These are phyloP conservation scores for Meloe dianella DNA, from an alignment of 2,888 invertebrate species.

Conservation along the genomic window DNA sequence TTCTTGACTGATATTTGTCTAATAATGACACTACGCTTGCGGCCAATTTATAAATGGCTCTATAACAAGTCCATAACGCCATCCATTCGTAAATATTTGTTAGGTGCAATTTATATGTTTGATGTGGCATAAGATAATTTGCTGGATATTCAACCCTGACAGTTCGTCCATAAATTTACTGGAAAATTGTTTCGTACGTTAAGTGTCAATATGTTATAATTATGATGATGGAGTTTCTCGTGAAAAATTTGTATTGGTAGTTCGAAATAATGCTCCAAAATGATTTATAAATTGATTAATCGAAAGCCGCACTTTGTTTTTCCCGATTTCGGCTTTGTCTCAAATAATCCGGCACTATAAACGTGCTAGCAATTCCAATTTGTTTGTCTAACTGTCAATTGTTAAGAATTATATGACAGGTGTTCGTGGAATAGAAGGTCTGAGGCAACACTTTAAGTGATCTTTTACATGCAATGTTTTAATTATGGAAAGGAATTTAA, in stretches of 20 bases:
- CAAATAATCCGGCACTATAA: not conserved
- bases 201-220: conserved; percentile 1
- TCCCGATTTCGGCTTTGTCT: conserved; percentile 21
- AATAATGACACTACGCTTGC: too few species aligned
- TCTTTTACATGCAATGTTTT: conserved; percentile 7
- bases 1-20: too few species aligned
- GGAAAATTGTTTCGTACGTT: conserved; percentile 9
- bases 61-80: not conserved
- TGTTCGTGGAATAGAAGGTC: not conserved
- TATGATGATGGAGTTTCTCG: not conserved
- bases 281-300: not conserved
- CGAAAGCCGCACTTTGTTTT: too few species aligned
- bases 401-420: too few species aligned
- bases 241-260: not conserved
- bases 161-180: not conserved
- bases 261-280: conserved; percentile 4
- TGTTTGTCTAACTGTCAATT: too few species aligned
- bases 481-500: conserved; percentile 27
- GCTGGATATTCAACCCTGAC: not conserved
- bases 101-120: conserved; percentile 1
- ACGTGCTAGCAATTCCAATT: not conserved
- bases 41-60: not conserved
- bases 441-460: not conserved
- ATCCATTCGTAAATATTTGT: conserved; percentile 4
- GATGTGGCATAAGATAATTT: not conserved